These are phyloP conservation scores for Arenicola marina DNA, from an alignment of 2,888 invertebrate species.

Conservation along the genomic window DNA sequence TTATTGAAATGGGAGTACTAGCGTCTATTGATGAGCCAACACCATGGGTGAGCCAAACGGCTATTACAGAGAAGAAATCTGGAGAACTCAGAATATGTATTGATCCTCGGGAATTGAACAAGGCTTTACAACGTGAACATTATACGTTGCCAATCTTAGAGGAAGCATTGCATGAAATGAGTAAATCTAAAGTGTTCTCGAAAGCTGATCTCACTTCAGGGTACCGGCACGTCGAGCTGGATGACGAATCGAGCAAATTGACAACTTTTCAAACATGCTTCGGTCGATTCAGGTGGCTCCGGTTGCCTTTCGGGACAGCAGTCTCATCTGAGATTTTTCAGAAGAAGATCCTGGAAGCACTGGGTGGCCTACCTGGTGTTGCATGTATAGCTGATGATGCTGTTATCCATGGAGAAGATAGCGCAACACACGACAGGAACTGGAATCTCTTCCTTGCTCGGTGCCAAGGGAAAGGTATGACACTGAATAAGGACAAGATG, in stretches of 20 bases:
- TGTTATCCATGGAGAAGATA: slow-evolving; percentile 21
- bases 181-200: slow-evolving; percentile 25
- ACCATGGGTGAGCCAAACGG: slow-evolving; percentile 32
- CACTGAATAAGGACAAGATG: not conserved
- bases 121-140: slow-evolving; percentile 24
- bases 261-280: slow-evolving; percentile 28
- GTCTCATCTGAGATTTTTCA: slow-evolving; percentile 33
- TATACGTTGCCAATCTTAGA: slow-evolving; percentile 32
- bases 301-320: slow-evolving; percentile 29
- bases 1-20: slow-evolving; percentile 20
- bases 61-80: slow-evolving; percentile 22
- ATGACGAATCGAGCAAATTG: slow-evolving; percentile 27
- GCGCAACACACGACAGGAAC: slow-evolving; percentile 24
- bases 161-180: slow-evolving; percentile 30
- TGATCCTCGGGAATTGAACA: slow-evolving; percentile 33
- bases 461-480: not conserved
- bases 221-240: slow-evolving; percentile 30
- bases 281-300: slow-evolving; percentile 30
- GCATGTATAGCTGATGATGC: slow-evolving; percentile 30
- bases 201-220: slow-evolving; percentile 27
- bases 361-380: slow-evolving; percentile 28
- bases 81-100: slow-evolving; percentile 32
- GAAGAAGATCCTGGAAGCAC: slow-evolving; percentile 22
- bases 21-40: slow-evolving; percentile 28
- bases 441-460: not conserved